Evolutionary conservation across 2,888 invertebrate species (phyloP).

Genomic region (Autographa gamma): DNA sequence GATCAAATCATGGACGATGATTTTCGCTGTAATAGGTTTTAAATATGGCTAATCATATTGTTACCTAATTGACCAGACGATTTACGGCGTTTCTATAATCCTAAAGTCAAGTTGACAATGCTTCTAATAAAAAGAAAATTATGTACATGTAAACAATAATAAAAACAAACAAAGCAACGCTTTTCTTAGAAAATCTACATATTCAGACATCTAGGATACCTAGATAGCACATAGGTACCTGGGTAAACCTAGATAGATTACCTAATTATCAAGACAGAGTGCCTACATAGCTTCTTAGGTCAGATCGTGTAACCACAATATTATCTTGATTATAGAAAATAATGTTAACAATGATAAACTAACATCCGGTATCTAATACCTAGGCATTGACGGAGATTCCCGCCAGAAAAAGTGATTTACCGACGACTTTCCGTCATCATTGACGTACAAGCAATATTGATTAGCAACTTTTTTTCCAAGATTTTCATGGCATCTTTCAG

Average conservation of each 20-base stretch:
- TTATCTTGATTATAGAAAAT: slow-evolving; percentile 33
- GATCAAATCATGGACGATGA: neutral
- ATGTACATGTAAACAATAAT: too few relatives aligned
- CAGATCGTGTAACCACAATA: slow-evolving; percentile 28
- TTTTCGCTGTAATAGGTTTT: neutral
- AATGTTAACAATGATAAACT: slow-evolving; percentile 19
- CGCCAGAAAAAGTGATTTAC: slow-evolving; percentile 1
- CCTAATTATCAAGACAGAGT: neutral
- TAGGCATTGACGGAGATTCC: neutral
- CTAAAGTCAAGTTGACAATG: too few relatives aligned
- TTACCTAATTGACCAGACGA: too few relatives aligned
- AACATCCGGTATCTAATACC: slow-evolving; percentile 10
- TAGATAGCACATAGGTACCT: too few relatives aligned
- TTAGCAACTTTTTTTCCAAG: neutral
- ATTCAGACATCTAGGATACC: too few relatives aligned
- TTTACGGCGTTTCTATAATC: too few relatives aligned
- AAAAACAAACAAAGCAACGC: too few relatives aligned
- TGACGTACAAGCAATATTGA: neutral
- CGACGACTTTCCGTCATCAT: neutral
- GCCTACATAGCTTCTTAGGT: neutral
- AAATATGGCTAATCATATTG: too few relatives aligned
- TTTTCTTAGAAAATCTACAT: too few relatives aligned
- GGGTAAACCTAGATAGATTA: neutral
- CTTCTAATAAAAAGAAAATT: too few relatives aligned
- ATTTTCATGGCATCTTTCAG: too few relatives aligned